These are phyloP conservation scores for Ceratina calcarata DNA, from an alignment of 1,140 invertebrate genomes.

Conservation along the genomic window DNA sequence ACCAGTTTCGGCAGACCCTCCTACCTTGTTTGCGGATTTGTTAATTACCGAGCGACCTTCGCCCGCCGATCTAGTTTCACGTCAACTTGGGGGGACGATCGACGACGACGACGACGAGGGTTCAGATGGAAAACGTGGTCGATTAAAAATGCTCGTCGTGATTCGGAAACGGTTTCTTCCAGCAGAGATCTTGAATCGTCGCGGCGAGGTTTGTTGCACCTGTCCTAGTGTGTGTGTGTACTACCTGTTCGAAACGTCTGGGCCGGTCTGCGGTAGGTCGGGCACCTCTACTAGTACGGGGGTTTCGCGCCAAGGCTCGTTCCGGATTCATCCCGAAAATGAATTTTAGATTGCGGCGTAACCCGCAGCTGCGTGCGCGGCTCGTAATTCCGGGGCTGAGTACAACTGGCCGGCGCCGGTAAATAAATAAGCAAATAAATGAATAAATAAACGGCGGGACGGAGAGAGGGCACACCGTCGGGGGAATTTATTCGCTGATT, in stretches of 20 bases:
- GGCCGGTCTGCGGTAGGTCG: too few relatives aligned
- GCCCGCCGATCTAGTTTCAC: neutral
- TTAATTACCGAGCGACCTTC: neutral
- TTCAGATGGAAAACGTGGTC: too few relatives aligned
- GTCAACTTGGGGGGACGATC: too few relatives aligned
- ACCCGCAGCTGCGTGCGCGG: conserved; percentile 34
- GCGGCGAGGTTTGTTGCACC: too few relatives aligned
- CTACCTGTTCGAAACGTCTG: too few relatives aligned
- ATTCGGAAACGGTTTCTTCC: too few relatives aligned
- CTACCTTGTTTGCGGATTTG: neutral
- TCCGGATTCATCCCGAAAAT: conserved; percentile 59
- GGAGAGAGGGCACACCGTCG: too few relatives aligned
- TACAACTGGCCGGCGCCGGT: conserved; percentile 20
- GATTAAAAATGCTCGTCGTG: too few relatives aligned
- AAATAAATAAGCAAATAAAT: conserved; percentile 63
- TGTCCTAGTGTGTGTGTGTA: too few relatives aligned
- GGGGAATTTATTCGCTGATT: conserved; percentile 55
- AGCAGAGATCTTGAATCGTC: too few relatives aligned
- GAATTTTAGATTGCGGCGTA: conserved; percentile 57
- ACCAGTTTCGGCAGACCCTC: neutral
- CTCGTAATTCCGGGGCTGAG: conserved; percentile 35
- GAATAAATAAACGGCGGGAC: conserved; percentile 52
- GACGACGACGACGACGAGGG: too few relatives aligned
- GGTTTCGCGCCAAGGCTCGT: conserved; percentile 28
- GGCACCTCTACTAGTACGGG: too few relatives aligned